phyloP scores from a whole-genome alignment of 2,113 vertebrate species.

The Turdus rufiventris region DNA sequence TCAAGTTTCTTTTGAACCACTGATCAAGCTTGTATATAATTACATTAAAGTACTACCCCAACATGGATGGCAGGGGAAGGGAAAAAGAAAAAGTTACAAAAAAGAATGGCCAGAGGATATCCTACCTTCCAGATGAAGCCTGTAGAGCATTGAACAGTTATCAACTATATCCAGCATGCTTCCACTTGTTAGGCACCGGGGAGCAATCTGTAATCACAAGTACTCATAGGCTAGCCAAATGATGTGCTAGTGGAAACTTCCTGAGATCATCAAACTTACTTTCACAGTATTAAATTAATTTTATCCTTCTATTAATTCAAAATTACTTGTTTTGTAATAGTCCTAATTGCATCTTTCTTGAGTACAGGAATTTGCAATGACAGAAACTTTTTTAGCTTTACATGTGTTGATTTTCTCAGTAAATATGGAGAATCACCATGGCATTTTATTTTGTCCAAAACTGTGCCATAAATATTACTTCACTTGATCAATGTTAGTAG shows the following conservation, averaged over 20 bases:
- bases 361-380: neutral
- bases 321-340: neutral
- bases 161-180: conserved; percentile 87
- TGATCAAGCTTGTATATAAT: neutral
- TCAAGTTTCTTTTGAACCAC: neutral
- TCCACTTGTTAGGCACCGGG: conserved; percentile 63
- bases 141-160: conserved; percentile 84
- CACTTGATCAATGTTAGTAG: neutral
- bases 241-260: neutral
- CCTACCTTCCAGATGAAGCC: conserved; percentile 91
- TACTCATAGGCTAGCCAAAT: neutral
- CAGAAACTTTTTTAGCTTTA: neutral
- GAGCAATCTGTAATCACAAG: conserved; percentile 74
- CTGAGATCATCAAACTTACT: neutral
- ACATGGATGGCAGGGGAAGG: neutral
- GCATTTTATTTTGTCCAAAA: neutral
- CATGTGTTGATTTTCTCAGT: neutral
- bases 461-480: neutral
- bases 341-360: neutral
- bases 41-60: neutral
- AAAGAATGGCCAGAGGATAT: neutral
- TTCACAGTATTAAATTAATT: neutral
- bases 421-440: neutral
- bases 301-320: neutral
- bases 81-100: neutral